Base-by-base conservation (phyloP, 1,140 invertebrate species). In the Drosophila asahinai region DNA sequence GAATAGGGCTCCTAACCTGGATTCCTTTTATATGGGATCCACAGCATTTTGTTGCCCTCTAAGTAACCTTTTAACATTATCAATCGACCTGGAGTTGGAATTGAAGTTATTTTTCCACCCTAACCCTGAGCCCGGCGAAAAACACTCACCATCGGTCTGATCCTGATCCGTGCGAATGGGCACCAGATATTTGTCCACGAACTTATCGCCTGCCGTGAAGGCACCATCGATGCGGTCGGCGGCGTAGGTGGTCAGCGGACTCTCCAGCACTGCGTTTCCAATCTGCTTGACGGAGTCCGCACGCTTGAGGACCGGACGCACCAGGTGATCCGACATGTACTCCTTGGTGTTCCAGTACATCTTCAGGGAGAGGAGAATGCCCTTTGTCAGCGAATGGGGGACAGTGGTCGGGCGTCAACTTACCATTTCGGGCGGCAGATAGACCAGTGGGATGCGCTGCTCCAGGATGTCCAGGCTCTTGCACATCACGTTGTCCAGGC, bases 261-360 rank as follows among this genome's bases (percentile, higher is more conserved):
- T 96, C 54, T 95, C 94, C 51, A 96, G 93, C 6, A 95, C 95
- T 0, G 94, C 94, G 3, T 94, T 94, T 1, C 96, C 95, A 65
- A 97, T 95, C 83, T 96, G 94, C 90, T 96, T 97, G 1, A 97
- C 95, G 0, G 96, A 97, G 91, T 96, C 96, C 2, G 96, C 96
- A 48, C 96, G 94, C 76, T 95, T 96, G 8, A 97, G 78, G 9
- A 96, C 95, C 3, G 96, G 96, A 51, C 92, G 94, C 2, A 96
- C 95, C 30, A 96, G 94, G 89, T 94, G 95, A 81, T 94, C 93
- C 67, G 94, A 95, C 68, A 97, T 95, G 89, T 96, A 97, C 73
- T 96, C 95, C 87, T 96, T 96, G 12, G 96, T 96, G 63, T 96
- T 96, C 64, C 94, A 95, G 91, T 96, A 96, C 92, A 97, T 95